phyloP scores from a whole-genome alignment of 1,140 invertebrate species.

The Mizuhopecten yessoensis region DNA sequence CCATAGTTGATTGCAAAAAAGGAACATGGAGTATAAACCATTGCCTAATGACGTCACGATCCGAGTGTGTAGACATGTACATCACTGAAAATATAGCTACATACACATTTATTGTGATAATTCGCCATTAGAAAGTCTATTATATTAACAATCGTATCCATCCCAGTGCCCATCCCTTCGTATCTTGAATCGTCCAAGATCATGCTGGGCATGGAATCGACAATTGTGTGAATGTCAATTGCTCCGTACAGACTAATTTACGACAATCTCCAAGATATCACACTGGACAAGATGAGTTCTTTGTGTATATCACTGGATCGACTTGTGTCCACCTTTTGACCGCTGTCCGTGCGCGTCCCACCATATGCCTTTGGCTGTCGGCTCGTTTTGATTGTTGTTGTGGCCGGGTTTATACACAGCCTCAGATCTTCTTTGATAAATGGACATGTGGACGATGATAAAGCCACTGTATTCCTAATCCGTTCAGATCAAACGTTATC shows the following conservation, averaged over 20 bases:
- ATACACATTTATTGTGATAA: no score
- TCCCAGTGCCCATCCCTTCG: background rate
- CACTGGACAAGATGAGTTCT: background rate
- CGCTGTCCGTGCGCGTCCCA: background rate
- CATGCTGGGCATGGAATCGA: background rate
- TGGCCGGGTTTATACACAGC: background rate
- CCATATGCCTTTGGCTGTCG: background rate
- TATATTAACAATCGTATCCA: no score
- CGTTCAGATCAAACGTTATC: background rate
- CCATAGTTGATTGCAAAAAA: no score
- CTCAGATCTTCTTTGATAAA: background rate
- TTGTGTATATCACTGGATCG: background rate
- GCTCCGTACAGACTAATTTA: background rate
- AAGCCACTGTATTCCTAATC: background rate
- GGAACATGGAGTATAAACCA: no score
- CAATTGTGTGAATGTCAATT: background rate
- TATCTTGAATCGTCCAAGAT: background rate
- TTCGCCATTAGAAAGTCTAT: no score
- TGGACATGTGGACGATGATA: background rate
- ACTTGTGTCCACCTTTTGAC: slow-evolving; percentile 17
- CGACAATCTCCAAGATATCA: background rate
- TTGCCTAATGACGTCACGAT: no score
- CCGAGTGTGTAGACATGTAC: no score
- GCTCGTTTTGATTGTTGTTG: background rate
- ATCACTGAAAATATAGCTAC: no score